Evolutionary conservation across 2,797 vertebrate genomes (phyloP).

Genomic region (Potorous gilbertii): DNA sequence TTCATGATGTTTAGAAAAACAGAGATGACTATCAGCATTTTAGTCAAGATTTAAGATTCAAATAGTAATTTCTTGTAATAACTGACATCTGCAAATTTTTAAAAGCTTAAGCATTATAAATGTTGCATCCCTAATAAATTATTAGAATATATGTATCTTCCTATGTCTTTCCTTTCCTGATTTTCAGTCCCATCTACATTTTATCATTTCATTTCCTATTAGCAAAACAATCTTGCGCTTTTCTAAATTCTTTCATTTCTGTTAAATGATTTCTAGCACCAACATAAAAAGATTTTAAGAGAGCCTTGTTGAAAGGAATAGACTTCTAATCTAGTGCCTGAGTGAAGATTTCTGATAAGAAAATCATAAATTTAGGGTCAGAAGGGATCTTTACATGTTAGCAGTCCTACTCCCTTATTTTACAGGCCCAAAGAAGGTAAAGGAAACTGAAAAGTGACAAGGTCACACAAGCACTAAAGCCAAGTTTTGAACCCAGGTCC

Average conservation of each 20-base stretch:
- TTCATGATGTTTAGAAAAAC: slow-evolving; percentile 16
- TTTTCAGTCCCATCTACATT: neutral
- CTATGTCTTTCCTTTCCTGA: slow-evolving; percentile 18
- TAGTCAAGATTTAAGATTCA: neutral
- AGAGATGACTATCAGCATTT: slow-evolving; percentile 21
- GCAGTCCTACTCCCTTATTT: neutral
- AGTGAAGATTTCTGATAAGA: neutral
- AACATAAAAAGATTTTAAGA: neutral
- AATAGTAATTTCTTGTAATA: neutral
- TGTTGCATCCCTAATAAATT: neutral
- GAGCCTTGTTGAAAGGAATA: neutral
- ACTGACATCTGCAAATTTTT: slow-evolving; percentile 26
- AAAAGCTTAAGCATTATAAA: neutral
- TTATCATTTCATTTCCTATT: neutral
- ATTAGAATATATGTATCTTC: neutral
- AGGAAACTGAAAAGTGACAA: neutral
- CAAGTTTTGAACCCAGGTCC: neutral
- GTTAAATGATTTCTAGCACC: neutral
- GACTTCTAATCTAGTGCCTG: neutral
- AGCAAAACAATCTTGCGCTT: neutral
- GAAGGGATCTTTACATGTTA: neutral
- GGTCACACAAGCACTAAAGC: neutral
- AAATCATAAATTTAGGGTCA: neutral
- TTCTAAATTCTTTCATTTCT: neutral
- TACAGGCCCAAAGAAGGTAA: neutral